A percentile compares a stretch with the other conserved stretches of the same genome.
Evolutionary conservation across 1,140 invertebrate genomes (phyloP).

Genomic region (Drosophila paulistorum): DNA sequence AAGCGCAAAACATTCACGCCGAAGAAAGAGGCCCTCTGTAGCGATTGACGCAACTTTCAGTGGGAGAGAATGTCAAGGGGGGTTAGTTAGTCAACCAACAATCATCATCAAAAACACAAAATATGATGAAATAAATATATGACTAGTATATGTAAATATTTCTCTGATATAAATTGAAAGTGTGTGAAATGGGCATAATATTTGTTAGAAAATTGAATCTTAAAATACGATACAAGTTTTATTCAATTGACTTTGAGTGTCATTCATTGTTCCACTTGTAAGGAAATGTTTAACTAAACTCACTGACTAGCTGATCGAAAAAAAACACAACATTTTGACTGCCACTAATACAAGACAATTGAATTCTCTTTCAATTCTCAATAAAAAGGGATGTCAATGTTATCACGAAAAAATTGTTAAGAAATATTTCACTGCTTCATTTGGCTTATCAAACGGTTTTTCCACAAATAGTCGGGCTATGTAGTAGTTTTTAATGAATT

Average conservation of each 20-base stretch:
- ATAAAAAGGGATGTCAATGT: background rate
- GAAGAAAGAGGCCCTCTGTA: background rate
- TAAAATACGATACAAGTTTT: background rate
- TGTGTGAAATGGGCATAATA: background rate
- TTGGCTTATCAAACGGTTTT: no score
- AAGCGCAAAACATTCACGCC: background rate
- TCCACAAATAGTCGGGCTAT: background rate
- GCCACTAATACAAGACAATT: no score
- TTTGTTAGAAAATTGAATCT: background rate
- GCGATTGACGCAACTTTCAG: conserved; percentile 1
- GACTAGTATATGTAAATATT: conserved; percentile 3
- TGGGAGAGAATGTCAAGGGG: conserved; percentile 3
- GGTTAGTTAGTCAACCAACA: background rate
- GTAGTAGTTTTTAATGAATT: background rate
- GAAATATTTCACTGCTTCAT: no score
- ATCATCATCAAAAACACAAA: background rate
- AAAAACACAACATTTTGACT: no score
- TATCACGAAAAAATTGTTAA: no score
- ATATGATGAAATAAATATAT: conserved; percentile 1
- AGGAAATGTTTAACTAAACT: background rate
- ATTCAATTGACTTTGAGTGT: no score
- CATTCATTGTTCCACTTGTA: no score
- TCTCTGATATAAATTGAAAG: background rate
- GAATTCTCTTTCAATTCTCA: no score
- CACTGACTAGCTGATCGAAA: no score